These are phyloP conservation scores for Sphyrna mokarran DNA, from an alignment of 2,113 vertebrate species.

Conservation along the genomic window DNA sequence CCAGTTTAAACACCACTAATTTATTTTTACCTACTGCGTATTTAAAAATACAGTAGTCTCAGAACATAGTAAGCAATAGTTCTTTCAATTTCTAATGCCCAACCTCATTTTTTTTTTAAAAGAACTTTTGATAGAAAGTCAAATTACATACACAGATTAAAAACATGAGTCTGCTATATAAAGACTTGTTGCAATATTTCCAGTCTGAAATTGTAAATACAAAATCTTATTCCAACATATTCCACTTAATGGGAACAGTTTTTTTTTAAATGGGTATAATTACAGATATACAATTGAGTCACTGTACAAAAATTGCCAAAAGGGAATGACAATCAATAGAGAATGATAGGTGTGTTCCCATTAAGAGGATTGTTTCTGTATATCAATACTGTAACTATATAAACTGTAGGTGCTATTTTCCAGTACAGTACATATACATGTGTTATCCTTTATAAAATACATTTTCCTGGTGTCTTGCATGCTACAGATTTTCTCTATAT, in stretches of 20 bases:
- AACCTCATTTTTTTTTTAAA: neutral
- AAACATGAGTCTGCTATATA: neutral
- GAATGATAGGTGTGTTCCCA: neutral
- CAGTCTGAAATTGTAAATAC: neutral
- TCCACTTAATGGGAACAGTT: conserved; percentile 12
- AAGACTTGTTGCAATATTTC: neutral
- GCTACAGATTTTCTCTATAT: neutral
- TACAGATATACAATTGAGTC: neutral
- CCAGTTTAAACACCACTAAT: neutral
- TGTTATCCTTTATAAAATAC: neutral
- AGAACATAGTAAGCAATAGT: conserved; percentile 24
- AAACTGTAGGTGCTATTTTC: neutral
- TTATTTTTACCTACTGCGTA: neutral
- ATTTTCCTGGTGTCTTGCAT: neutral
- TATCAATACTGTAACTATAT: neutral
- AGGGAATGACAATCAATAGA: neutral
- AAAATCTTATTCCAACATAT: neutral
- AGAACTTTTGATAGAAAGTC: neutral
- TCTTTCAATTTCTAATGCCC: neutral
- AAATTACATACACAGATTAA: neutral
- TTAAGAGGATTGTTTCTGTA: neutral
- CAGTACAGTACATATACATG: neutral
- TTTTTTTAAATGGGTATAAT: neutral
- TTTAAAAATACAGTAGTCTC: conserved; percentile 18
- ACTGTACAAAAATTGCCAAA: neutral